phyloP scores from a whole-genome alignment of 2,113 vertebrate genomes.

The Lepus americanus region DNA sequence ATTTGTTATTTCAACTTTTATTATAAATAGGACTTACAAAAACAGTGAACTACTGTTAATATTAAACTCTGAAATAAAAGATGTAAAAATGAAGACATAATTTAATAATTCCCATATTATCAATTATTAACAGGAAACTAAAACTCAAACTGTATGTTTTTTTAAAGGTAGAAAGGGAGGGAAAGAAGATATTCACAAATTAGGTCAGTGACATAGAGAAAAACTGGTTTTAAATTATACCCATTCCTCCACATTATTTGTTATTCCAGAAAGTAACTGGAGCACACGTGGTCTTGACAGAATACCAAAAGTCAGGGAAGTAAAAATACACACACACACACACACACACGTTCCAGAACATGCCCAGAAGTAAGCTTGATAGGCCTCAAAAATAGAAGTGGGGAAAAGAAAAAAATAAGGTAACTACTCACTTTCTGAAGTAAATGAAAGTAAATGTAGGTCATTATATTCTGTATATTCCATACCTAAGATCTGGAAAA shows the following conservation, averaged over 20 bases:
- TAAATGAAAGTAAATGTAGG: conserved; percentile 29
- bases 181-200: background rate
- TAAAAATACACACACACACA: background rate
- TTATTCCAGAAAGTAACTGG: background rate
- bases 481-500: background rate
- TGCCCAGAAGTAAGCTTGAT: background rate
- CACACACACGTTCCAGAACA: background rate
- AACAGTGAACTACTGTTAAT: background rate
- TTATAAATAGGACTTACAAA: background rate
- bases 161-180: background rate
- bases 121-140: background rate
- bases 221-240: background rate
- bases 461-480: background rate
- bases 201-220: background rate
- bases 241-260: rapidly evolving
- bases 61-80: background rate
- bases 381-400: background rate
- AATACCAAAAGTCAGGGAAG: background rate
- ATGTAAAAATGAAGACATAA: background rate
- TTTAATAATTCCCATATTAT: background rate
- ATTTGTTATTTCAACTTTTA: background rate
- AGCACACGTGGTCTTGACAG: background rate
- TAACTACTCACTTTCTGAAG: background rate
- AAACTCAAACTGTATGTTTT: background rate
- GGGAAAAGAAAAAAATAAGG: background rate